Conservation (phyloP, 2,888 invertebrate genomes). For the Dolomedes plantarius region DNA sequence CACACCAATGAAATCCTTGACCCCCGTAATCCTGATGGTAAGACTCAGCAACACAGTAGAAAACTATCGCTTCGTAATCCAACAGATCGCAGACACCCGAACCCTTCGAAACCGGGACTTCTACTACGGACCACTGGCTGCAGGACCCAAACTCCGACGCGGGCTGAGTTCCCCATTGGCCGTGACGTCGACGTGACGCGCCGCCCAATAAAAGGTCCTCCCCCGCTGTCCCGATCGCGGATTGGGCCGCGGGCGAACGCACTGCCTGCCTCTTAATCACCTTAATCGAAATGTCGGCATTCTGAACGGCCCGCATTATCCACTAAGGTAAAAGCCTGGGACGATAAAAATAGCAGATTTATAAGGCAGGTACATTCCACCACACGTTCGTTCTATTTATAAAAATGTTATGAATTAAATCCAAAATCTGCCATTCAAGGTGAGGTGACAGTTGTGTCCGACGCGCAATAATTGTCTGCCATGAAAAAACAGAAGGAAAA, state of each 20-base stretch:
- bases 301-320: neutral
- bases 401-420: neutral
- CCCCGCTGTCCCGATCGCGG: constrained; percentile 53
- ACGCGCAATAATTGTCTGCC: too few relatives aligned
- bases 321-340: neutral
- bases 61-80: constrained; percentile 33
- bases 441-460: too few relatives aligned
- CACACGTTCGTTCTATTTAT: neutral
- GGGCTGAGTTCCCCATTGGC: constrained; percentile 31
- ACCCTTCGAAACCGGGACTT: constrained; percentile 48
- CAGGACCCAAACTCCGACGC: constrained; percentile 28
- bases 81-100: constrained; percentile 54
- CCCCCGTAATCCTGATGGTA: constrained; percentile 43
- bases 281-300: neutral
- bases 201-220: constrained; percentile 49
- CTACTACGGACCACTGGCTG: constrained; percentile 68
- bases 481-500: too few relatives aligned
- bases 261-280: constrained; percentile 14
- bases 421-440: neutral
- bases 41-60: neutral
- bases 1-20: constrained; percentile 37
- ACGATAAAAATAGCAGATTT: neutral
- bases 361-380: neutral
- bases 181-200: constrained; percentile 27
- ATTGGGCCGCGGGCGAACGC: constrained; percentile 32